Percentiles rank a stretch among this genome's conserved stretches.
Conservation (phyloP, 2,797 vertebrate species). For the Rhincodon typus region DNA sequence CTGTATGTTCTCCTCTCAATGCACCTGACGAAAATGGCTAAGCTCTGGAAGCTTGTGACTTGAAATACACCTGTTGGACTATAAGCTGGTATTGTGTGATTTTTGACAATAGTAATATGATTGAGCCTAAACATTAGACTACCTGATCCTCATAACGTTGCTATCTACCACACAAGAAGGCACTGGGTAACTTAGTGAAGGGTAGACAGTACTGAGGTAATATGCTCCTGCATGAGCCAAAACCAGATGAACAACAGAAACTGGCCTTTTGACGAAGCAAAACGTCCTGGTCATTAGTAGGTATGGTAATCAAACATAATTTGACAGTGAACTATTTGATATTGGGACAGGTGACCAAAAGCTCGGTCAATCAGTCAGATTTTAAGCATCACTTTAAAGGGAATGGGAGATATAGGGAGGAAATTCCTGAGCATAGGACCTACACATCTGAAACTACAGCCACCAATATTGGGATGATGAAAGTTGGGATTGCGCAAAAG, state of each 20-base stretch:
- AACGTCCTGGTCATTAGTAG: not conserved
- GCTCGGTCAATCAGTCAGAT: too few species aligned
- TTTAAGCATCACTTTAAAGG: not conserved
- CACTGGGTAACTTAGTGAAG: not conserved
- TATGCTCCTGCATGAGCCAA: not conserved
- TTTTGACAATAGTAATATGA: not conserved
- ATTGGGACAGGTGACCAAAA: not conserved
- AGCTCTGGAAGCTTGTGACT: too few species aligned
- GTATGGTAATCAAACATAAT: not conserved
- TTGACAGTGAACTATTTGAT: not conserved
- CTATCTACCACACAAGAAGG: not conserved
- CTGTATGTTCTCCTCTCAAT: too few species aligned
- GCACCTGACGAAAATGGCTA: too few species aligned
- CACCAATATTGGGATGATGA: not conserved
- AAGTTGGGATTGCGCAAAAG: not conserved
- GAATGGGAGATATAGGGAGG: not conserved
- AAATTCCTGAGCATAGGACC: not conserved
- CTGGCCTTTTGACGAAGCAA: not conserved
- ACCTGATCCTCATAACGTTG: not conserved
- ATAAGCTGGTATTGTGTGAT: too few species aligned
- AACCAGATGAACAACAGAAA: not conserved
- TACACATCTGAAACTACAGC: not conserved
- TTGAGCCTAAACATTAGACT: not conserved
- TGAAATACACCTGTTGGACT: too few species aligned
- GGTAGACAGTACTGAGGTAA: not conserved